Conservation (phyloP, 2,888 invertebrate genomes). For the Macrosoma leucophasiata region DNA sequence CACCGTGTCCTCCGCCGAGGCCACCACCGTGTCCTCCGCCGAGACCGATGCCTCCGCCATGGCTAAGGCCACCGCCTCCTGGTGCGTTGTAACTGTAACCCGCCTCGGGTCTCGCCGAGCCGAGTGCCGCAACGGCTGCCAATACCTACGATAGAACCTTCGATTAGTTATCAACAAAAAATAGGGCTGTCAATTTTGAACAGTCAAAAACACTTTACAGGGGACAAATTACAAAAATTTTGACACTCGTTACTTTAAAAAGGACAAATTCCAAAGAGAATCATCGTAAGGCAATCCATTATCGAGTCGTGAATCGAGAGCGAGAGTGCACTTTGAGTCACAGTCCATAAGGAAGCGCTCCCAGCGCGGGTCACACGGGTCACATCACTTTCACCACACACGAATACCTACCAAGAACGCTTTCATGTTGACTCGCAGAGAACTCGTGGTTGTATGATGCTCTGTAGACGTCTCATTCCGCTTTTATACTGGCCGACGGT, state of each 20-base stretch:
- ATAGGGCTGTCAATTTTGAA: too few species aligned
- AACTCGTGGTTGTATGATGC: slow-evolving; percentile 70
- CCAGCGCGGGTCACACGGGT: slow-evolving; percentile 57
- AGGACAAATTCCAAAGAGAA: too few species aligned
- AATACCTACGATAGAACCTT: slow-evolving; percentile 62
- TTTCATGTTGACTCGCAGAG: slow-evolving; percentile 74
- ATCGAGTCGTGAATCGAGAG: slow-evolving; percentile 14
- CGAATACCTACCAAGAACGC: slow-evolving; percentile 73
- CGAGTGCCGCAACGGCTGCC: slow-evolving; percentile 73
- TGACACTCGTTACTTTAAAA: too few species aligned
- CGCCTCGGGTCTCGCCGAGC: slow-evolving; percentile 77
- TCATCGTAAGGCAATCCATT: too few species aligned
- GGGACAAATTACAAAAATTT: too few species aligned
- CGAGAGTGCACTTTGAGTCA: slow-evolving; percentile 48
- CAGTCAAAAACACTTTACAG: too few species aligned
- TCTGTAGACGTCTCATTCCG: slow-evolving; percentile 49
- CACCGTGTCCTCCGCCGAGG: slow-evolving; percentile 39
- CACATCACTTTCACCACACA: slow-evolving; percentile 72
- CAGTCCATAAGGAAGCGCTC: slow-evolving; percentile 51
- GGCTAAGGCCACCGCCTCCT: slow-evolving; percentile 48
- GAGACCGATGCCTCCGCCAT: slow-evolving; percentile 33
- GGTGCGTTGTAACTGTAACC: slow-evolving; percentile 76
- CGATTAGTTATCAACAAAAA: too few species aligned
- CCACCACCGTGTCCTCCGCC: slow-evolving; percentile 37
- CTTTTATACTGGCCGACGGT: slow-evolving; percentile 60